Percentiles rank a stretch among this genome's conserved stretches.
Conservation (phyloP, 2,888 invertebrate species). For the Drosophila paranaensis region DNA sequence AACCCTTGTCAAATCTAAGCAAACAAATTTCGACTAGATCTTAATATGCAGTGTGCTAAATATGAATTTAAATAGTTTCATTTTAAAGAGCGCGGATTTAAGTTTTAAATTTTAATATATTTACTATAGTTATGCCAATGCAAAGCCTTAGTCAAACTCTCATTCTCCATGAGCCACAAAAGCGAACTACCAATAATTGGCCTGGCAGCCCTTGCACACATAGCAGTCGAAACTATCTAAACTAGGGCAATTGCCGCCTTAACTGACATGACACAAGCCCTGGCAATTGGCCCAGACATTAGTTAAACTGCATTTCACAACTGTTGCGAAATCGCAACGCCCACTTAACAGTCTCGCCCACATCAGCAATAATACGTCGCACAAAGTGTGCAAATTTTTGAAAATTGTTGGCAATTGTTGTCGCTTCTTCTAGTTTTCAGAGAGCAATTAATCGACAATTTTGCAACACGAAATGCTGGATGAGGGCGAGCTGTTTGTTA, state of each 20-base stretch:
- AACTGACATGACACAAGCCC: slow-evolving; percentile 2
- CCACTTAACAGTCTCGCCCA: slow-evolving; percentile 30
- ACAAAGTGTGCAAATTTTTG: slow-evolving; percentile 56
- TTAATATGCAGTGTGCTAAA: too few relatives aligned
- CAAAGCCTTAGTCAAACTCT: background rate
- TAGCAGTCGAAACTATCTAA: background rate
- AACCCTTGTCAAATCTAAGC: too few relatives aligned
- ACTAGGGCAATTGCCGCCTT: slow-evolving; percentile 5
- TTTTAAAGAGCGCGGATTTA: background rate
- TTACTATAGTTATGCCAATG: background rate
- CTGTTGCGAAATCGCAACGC: slow-evolving; percentile 58
- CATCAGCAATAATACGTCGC: slow-evolving; percentile 6
- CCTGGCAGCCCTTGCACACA: background rate
- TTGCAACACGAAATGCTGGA: slow-evolving; percentile 26
- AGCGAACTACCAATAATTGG: background rate
- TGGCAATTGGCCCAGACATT: slow-evolving; percentile 55
- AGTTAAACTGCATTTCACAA: slow-evolving; percentile 63
- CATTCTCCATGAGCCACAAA: background rate
- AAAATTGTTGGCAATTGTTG: slow-evolving; percentile 51
- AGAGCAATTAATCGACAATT: slow-evolving; percentile 76
- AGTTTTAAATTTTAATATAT: background rate
- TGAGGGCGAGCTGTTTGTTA: slow-evolving; percentile 7
- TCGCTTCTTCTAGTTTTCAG: slow-evolving; percentile 29
- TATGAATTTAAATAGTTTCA: too few relatives aligned
- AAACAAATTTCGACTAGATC: too few relatives aligned